Evolutionary conservation across 2,113 vertebrate species (phyloP).

Genomic region (Pithys albifrons): DNA sequence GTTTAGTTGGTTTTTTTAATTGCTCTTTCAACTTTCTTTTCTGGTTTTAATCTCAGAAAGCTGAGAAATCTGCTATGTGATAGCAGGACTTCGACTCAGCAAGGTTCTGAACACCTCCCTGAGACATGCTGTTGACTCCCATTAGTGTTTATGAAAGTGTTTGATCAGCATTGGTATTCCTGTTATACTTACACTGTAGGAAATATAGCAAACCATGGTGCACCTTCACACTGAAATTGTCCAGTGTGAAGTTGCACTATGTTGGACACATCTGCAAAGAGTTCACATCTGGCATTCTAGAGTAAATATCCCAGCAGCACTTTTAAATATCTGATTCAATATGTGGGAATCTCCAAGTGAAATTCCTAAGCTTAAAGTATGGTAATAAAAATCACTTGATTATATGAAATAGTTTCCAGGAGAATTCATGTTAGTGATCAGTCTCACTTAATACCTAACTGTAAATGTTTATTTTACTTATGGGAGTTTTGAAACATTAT

Average conservation of each 20-base stretch:
- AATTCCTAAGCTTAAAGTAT: conserved; percentile 20
- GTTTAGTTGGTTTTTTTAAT: background rate
- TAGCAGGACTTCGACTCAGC: background rate
- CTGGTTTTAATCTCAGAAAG: background rate
- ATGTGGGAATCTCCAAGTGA: background rate
- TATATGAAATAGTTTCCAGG: background rate
- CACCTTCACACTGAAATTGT: background rate
- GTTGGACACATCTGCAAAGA: background rate
- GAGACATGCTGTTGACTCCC: background rate
- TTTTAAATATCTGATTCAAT: background rate
- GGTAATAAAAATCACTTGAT: background rate
- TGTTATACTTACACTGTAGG: background rate
- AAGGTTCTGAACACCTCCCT: background rate
- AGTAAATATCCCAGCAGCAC: background rate
- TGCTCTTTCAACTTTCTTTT: background rate
- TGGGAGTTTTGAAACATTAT: background rate
- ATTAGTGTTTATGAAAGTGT: background rate
- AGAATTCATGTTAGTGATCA: background rate
- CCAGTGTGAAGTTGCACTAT: background rate
- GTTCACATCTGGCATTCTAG: background rate
- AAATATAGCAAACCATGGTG: background rate
- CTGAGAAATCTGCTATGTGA: background rate
- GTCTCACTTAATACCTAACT: background rate
- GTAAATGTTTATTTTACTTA: background rate
- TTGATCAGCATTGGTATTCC: background rate